Conservation (phyloP, 92 coral and sea anemone genomes). For the Actinernus sp. region DNA sequence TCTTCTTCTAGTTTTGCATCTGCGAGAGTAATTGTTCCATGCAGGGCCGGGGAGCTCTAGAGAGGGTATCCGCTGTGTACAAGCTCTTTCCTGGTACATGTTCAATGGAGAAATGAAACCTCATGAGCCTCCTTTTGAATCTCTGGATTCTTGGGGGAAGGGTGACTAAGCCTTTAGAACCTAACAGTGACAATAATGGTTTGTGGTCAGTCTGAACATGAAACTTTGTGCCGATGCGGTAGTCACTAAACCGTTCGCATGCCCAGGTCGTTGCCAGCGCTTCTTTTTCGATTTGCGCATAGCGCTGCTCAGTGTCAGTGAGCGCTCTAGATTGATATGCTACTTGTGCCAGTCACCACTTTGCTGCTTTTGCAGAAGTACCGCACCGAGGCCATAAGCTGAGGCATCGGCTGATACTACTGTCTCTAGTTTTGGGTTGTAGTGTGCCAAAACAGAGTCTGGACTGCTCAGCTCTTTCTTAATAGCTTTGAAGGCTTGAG, state of each 20-base stretch:
- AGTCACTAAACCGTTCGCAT: too few relatives aligned
- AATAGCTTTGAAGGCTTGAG: conserved; percentile 35
- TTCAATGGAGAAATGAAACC: conserved; percentile 26
- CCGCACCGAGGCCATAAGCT: conserved; percentile 56
- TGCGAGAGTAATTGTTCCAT: conserved; percentile 25
- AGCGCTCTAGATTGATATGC: conserved; percentile 64
- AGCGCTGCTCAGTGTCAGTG: conserved; percentile 59
- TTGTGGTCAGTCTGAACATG: conserved; percentile 65
- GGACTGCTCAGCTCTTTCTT: conserved; percentile 40
- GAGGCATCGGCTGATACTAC: conserved; percentile 4
- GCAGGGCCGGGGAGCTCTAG: conserved; percentile 31
- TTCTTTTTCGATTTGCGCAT: conserved; percentile 72
- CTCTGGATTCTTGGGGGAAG: conserved; percentile 46
- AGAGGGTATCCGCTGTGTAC: conserved; percentile 54
- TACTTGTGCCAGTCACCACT: conserved; percentile 46
- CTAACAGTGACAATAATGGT: conserved; percentile 52
- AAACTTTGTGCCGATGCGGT: conserved; percentile 29
- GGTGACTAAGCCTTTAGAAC: conserved; percentile 38
- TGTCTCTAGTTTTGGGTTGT: conserved; percentile 30
- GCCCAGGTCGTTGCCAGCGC: conserved; percentile 51
- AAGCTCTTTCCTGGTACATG: conserved; percentile 59
- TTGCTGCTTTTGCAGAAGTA: conserved; percentile 47
- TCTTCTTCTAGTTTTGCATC: too few relatives aligned
- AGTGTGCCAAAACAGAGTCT: conserved; percentile 33
- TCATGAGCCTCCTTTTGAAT: conserved; percentile 40